phyloP scores from a whole-genome alignment of 2,113 vertebrate genomes.

The Orthonyx spaldingii region DNA sequence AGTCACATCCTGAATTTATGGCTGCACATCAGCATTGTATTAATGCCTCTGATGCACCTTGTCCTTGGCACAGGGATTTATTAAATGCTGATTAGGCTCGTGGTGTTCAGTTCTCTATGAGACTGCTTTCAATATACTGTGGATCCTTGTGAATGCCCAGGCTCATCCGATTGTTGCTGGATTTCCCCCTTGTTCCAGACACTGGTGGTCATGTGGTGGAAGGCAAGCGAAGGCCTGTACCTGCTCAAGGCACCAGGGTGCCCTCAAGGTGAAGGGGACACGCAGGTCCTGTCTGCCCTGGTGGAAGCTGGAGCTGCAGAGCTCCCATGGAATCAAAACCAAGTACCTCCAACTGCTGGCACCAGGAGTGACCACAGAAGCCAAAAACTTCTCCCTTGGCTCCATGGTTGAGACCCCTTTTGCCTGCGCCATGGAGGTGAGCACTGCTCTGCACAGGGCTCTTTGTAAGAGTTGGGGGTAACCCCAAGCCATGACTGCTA shows the following conservation, averaged over 20 bases:
- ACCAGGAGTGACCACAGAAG: neutral
- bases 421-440: fast-evolving
- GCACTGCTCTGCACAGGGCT: no score
- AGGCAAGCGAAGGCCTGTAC: fast-evolving
- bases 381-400: neutral
- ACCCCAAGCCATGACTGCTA: fast-evolving
- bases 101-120: neutral
- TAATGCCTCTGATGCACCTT: neutral
- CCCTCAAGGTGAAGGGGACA: neutral
- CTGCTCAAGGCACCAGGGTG: neutral
- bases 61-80: neutral
- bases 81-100: neutral
- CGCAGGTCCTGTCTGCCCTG: fast-evolving
- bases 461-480: neutral
- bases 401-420: neutral
- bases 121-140: neutral
- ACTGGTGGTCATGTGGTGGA: fast-evolving
- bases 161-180: fast-evolving
- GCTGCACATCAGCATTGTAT: constrained; percentile 9
- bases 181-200: neutral
- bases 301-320: neutral
- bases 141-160: fast-evolving
- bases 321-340: fast-evolving
- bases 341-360: neutral
- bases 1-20: neutral